phyloP scores from a whole-genome alignment of 1,140 invertebrate genomes.

The Cherax quadricarinatus region DNA sequence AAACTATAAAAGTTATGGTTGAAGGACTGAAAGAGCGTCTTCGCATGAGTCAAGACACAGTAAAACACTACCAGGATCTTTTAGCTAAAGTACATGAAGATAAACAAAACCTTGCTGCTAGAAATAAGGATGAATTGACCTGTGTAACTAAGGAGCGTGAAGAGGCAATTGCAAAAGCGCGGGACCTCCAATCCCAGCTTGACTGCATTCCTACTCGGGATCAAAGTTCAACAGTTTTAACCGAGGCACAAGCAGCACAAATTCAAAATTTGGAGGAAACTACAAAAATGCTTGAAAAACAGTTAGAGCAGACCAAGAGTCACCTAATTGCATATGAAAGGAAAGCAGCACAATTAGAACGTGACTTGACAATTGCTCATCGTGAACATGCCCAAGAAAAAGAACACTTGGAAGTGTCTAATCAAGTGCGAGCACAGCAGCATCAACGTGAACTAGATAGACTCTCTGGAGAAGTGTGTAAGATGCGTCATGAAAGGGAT shows the following conservation, averaged over 20 bases:
- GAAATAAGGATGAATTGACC: slow-evolving; percentile 43
- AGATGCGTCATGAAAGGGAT: slow-evolving; percentile 59
- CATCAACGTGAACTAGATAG: slow-evolving; percentile 54
- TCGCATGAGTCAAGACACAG: slow-evolving; percentile 46
- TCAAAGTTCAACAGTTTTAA: slow-evolving; percentile 5
- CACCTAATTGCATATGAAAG: slow-evolving; percentile 14
- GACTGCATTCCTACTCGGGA: slow-evolving; percentile 53
- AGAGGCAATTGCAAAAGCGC: slow-evolving; percentile 17
- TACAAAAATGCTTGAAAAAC: slow-evolving; percentile 32
- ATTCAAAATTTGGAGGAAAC: slow-evolving; percentile 57
- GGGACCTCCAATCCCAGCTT: slow-evolving; percentile 40
- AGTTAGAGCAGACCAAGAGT: slow-evolving; percentile 38
- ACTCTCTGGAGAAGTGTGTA: slow-evolving; percentile 37
- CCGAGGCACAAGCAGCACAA: slow-evolving; percentile 42
- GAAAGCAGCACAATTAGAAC: slow-evolving; percentile 51
- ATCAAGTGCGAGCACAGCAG: slow-evolving; percentile 50
- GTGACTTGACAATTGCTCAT: slow-evolving; percentile 46
- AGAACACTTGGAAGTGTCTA: slow-evolving; percentile 56
- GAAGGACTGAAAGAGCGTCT: slow-evolving; percentile 58
- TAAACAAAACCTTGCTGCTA: slow-evolving; percentile 15
- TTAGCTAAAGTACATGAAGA: slow-evolving; percentile 58
- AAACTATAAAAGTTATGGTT: slow-evolving; percentile 42
- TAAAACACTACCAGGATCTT: slow-evolving; percentile 60
- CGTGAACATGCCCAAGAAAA: slow-evolving; percentile 60
- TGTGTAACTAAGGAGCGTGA: slow-evolving; percentile 35